Evolutionary conservation across 2,888 invertebrate genomes (phyloP).

Genomic region (Gastrophysa polygoni): DNA sequence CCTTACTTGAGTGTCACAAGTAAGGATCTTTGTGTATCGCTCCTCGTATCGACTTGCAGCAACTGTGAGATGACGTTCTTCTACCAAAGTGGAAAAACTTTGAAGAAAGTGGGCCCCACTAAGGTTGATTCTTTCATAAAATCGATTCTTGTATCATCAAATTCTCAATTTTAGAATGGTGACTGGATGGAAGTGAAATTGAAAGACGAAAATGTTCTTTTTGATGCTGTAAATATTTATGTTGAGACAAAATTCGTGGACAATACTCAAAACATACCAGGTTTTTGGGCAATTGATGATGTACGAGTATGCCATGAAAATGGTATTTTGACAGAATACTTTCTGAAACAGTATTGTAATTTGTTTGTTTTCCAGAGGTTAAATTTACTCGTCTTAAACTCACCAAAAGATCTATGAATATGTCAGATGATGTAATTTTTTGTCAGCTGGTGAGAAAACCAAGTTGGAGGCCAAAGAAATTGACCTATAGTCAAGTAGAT

Average conservation of each 20-base stretch:
- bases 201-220: conserved; percentile 45
- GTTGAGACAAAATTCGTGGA: conserved; percentile 48
- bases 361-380: conserved; percentile 41
- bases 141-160: neutral
- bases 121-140: conserved; percentile 6
- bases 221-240: conserved; percentile 48
- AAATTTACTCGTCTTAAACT: conserved; percentile 45
- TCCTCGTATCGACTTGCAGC: conserved; percentile 48
- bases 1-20: conserved; percentile 44
- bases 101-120: conserved; percentile 41
- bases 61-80: conserved; percentile 51
- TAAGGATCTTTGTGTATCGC: conserved; percentile 49
- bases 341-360: neutral
- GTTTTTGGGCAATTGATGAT: conserved; percentile 54
- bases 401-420: conserved; percentile 29
- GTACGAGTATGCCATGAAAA: conserved; percentile 52
- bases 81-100: conserved; percentile 37
- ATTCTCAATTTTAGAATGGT: conserved; percentile 35
- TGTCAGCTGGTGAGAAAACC: conserved; percentile 47
- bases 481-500: conserved; percentile 41
- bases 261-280: conserved; percentile 33
- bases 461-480: conserved; percentile 45
- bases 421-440: conserved; percentile 38
- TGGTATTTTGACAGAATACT: conserved; percentile 32
- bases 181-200: conserved; percentile 51